These are phyloP conservation scores for Pteronotus mesoamericanus DNA, from an alignment of 2,797 vertebrate species.

Conservation along the genomic window DNA sequence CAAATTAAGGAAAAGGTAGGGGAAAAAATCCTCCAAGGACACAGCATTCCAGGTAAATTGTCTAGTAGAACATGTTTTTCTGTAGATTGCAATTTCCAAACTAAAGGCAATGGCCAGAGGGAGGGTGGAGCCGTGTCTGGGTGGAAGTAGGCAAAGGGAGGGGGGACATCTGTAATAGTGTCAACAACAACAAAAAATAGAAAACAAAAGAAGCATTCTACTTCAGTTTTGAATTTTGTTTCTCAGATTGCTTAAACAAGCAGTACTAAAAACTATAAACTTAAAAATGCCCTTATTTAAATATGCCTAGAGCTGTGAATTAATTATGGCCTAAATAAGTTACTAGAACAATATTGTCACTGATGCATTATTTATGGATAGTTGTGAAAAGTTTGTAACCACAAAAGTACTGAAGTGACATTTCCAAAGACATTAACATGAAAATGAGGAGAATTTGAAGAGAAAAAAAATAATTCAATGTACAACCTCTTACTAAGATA, in stretches of 20 bases:
- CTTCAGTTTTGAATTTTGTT: not conserved
- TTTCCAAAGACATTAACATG: conserved; percentile 84
- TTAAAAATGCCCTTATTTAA: conserved; percentile 77
- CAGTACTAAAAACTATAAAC: conserved; percentile 49
- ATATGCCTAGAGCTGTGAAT: conserved; percentile 83
- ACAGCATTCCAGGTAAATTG: conserved; percentile 71
- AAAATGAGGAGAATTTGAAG: conserved; percentile 79
- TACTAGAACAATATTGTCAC: conserved; percentile 84
- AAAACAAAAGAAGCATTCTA: not conserved
- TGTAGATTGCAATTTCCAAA: conserved; percentile 67
- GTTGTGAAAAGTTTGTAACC: conserved; percentile 83
- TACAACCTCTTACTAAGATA: conserved; percentile 72
- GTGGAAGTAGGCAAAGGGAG: not conserved
- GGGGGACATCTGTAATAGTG: not conserved
- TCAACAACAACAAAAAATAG: not conserved
- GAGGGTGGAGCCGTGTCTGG: not conserved
- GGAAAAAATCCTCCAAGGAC: conserved; percentile 44
- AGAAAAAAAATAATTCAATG: conserved; percentile 76
- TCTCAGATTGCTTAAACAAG: conserved; percentile 19
- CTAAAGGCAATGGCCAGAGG: not conserved
- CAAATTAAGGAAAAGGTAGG: conserved; percentile 66
- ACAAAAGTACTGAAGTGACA: conserved; percentile 82
- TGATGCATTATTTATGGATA: conserved; percentile 88
- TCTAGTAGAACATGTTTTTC: conserved; percentile 66
- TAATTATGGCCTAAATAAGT: conserved; percentile 86